These are phyloP conservation scores for Rhinophrynus dorsalis DNA, from an alignment of 2,797 vertebrate species.

Conservation along the genomic window DNA sequence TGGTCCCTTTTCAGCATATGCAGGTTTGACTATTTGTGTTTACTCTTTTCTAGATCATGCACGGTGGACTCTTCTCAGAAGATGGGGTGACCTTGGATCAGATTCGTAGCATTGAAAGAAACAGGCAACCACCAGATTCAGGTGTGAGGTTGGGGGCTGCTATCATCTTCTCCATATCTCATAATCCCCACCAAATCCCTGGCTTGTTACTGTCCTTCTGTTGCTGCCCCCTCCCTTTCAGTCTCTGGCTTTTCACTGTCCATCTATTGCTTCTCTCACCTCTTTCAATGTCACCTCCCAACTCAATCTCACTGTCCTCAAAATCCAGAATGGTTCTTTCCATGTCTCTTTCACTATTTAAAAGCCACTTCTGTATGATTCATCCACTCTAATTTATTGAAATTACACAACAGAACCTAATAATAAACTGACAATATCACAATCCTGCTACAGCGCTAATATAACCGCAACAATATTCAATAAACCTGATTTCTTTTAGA, in stretches of 20 bases:
- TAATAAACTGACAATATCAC: too few relatives aligned
- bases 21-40: not conserved
- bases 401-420: too few relatives aligned
- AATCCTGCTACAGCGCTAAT: too few relatives aligned
- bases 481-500: too few relatives aligned
- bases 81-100: slow-evolving; percentile 90
- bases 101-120: slow-evolving; percentile 88
- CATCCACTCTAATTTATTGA: too few relatives aligned
- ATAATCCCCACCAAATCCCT: too few relatives aligned
- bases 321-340: too few relatives aligned
- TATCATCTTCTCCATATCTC: too few relatives aligned
- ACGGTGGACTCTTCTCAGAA: slow-evolving; percentile 92
- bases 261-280: not conserved
- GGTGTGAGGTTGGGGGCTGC: slow-evolving; percentile 64
- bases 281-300: not conserved
- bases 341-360: too few relatives aligned
- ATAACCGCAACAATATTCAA: too few relatives aligned
- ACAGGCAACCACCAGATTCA: slow-evolving; percentile 91
- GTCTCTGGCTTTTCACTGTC: not conserved
- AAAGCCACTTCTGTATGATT: too few relatives aligned
- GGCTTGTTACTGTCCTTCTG: not conserved
- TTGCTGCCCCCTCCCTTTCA: not conserved
- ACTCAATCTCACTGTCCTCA: not conserved
- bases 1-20: too few relatives aligned
- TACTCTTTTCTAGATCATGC: slow-evolving; percentile 80